These are phyloP conservation scores for Drosophila heteroneura DNA, from an alignment of 2,888 invertebrate genomes.

Conservation along the genomic window DNA sequence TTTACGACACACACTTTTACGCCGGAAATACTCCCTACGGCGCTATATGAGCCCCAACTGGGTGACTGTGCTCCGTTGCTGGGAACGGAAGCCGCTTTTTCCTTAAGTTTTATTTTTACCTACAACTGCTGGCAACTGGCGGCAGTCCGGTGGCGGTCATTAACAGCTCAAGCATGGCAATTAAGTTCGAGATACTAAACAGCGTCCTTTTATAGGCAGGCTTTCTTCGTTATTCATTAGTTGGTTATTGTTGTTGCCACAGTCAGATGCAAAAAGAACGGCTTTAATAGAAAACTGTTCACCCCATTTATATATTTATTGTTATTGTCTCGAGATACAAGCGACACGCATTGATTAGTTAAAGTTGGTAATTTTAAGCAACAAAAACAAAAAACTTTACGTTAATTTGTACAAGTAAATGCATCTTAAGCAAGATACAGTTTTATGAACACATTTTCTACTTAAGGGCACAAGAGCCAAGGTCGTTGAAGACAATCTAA, in stretches of 20 bases:
- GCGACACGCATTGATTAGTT: slow-evolving; percentile 21
- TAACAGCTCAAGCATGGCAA: slow-evolving; percentile 63
- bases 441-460: neutral
- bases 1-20: slow-evolving; percentile 70
- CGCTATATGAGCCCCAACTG: slow-evolving; percentile 35
- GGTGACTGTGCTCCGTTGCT: slow-evolving; percentile 42
- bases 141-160: slow-evolving; percentile 57
- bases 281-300: slow-evolving; percentile 53
- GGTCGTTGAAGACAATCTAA: neutral
- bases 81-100: slow-evolving; percentile 76
- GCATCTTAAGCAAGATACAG: neutral
- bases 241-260: slow-evolving; percentile 1
- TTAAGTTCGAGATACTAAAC: slow-evolving; percentile 45
- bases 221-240: slow-evolving; percentile 9
- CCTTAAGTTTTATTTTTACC: slow-evolving; percentile 27
- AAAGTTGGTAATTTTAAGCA: slow-evolving; percentile 5
- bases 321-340: slow-evolving; percentile 3
- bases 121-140: slow-evolving; percentile 20
- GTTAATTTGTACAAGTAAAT: too few species aligned
- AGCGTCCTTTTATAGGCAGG: slow-evolving; percentile 41
- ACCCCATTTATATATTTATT: slow-evolving; percentile 18
- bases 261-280: neutral
- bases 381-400: neutral
- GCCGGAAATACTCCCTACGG: slow-evolving; percentile 75
- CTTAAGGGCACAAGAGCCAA: neutral